These are phyloP conservation scores for western clawed frog (Xenopus tropicalis) DNA, from an alignment of 2,113 vertebrate genomes.

Conservation along the genomic window DNA sequence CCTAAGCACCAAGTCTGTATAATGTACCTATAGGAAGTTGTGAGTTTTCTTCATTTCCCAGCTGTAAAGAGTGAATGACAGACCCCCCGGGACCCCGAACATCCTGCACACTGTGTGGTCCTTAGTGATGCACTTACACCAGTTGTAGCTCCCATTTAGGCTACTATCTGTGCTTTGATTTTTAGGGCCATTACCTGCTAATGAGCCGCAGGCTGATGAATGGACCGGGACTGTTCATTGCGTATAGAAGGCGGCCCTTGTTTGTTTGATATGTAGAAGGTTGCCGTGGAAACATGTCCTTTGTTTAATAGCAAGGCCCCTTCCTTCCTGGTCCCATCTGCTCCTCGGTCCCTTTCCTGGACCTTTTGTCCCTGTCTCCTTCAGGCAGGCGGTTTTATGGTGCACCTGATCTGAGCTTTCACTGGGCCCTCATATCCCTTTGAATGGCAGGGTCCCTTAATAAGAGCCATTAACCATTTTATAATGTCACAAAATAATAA, in stretches of 20 bases:
- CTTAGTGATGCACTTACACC: background rate
- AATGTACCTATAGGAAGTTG: too few species aligned
- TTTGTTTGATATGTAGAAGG: constrained; percentile 23
- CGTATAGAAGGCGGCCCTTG: constrained; percentile 7
- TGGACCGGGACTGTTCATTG: background rate
- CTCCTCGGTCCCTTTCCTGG: constrained; percentile 16
- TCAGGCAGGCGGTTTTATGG: constrained; percentile 23
- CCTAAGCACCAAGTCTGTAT: too few species aligned
- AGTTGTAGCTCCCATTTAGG: background rate
- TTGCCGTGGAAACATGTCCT: constrained; percentile 13
- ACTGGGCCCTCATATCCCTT: background rate
- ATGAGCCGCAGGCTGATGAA: background rate
- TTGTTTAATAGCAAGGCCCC: constrained; percentile 24
- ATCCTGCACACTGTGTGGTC: constrained; percentile 29
- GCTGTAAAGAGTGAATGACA: background rate
- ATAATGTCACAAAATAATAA: constrained; percentile 44
- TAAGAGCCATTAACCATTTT: constrained; percentile 44
- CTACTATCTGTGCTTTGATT: constrained; percentile 1
- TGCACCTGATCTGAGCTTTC: constrained; percentile 31
- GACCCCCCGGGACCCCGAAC: background rate
- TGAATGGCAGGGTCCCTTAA: constrained; percentile 32
- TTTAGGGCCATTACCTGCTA: constrained; percentile 21
- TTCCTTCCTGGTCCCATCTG: constrained; percentile 42
- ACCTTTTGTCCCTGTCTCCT: constrained; percentile 25
- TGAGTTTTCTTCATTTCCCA: background rate